These are phyloP conservation scores for Phengaris alcon DNA, from an alignment of 2,888 invertebrate species.

Conservation along the genomic window DNA sequence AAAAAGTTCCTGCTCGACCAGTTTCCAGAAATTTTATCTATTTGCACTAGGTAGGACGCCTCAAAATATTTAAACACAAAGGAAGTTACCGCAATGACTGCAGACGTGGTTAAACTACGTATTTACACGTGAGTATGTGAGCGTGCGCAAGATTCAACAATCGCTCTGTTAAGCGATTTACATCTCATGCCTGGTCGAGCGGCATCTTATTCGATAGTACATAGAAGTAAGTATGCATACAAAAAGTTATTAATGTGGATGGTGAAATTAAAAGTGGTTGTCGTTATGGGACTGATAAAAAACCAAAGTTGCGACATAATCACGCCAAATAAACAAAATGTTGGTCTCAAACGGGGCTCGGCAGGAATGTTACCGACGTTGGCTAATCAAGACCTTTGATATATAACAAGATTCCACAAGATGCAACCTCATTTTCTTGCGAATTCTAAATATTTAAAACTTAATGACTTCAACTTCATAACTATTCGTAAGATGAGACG, in stretches of 20 bases:
- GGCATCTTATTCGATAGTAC: too few relatives aligned
- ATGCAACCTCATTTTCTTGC: slow-evolving; percentile 22
- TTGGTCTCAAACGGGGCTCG: not conserved
- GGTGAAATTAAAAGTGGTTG: not conserved
- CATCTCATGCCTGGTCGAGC: too few relatives aligned
- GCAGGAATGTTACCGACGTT: slow-evolving; percentile 14
- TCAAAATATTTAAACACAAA: too few relatives aligned
- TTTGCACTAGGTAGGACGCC: too few relatives aligned
- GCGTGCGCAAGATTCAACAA: too few relatives aligned
- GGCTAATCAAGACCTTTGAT: slow-evolving; percentile 23
- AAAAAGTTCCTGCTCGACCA: too few relatives aligned
- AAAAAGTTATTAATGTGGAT: not conserved
- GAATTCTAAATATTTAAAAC: slow-evolving; percentile 9
- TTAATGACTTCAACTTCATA: not conserved
- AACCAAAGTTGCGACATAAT: slow-evolving; percentile 11
- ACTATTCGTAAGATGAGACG: not conserved
- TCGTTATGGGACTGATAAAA: not conserved
- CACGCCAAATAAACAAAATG: slow-evolving; percentile 4
- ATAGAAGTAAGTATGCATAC: too few relatives aligned
- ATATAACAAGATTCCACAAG: slow-evolving; percentile 25
- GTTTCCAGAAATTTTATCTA: too few relatives aligned
- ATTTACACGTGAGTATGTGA: too few relatives aligned
- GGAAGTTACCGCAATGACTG: too few relatives aligned
- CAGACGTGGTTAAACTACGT: too few relatives aligned
- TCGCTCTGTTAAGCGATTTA: too few relatives aligned